Evolutionary conservation across 2,888 invertebrate species (phyloP), one percentile per base, ranked within the genome.

Genomic region (Parelbella ahira): DNA sequence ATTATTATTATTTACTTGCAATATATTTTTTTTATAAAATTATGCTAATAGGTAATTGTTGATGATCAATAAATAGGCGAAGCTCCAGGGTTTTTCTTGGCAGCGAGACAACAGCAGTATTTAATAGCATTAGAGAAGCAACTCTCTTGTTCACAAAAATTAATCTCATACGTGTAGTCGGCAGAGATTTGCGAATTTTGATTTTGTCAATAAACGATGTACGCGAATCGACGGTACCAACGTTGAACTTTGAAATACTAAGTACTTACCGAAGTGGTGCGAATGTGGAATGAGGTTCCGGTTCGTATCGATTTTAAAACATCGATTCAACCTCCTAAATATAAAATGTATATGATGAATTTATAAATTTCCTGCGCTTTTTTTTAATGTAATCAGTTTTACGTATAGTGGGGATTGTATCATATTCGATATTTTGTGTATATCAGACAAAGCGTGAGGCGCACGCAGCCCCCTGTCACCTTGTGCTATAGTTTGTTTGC

Each of bases 351-450:
- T 79, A 78, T 80, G 76, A 78, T 79, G 80, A 69, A 76, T 79
- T 79, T 76, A 73, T 76, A 71, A 76, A 79, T 75, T 77, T 74
- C 72, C 76, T 74, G 80, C 80, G 80, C 84, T 48, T 54, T 47
- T 54, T 79, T 79, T 75, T n/a, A 77, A 76, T 77, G 69, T 78
- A 78, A 82, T 81, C 79, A 63, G 73, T 70, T 74, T 71, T n/a
- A 67, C 60, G 60, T 63, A 58, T 73, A 70, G 69, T 39, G 62
- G 66, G 66, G 68, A 67, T 66, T 75, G 67, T 74, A 75, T 48
- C 37, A 47, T 75, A 75, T 68, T 44, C 64, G 62, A 70, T 77
- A 75, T 72, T 78, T 74, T 78, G 68, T 81, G 76, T 79, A 77
- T 77, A 78, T 76, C 68, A 68, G 69, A 66, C 53, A 58, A 59